Evolutionary conservation across 2,113 vertebrate species (phyloP).

Genomic region (Hystrix cristata): DNA sequence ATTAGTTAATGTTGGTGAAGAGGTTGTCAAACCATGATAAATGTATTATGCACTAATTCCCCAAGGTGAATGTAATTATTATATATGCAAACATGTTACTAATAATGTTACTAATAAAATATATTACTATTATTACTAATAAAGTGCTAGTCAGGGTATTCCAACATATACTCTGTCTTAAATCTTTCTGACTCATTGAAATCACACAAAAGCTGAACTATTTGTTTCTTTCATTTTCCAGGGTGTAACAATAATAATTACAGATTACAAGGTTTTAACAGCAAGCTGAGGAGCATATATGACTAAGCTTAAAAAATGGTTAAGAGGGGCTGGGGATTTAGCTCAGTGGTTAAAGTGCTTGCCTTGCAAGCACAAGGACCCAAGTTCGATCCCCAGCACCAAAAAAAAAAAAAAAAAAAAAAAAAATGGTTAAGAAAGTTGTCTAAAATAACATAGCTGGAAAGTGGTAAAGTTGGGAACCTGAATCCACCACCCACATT

Average conservation of each 20-base stretch:
- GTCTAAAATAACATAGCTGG: background rate
- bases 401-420: no score
- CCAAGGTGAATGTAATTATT: background rate
- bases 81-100: background rate
- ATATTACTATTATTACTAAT: background rate
- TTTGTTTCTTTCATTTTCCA: background rate
- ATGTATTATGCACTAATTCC: background rate
- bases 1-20: background rate
- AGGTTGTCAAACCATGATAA: background rate
- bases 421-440: background rate
- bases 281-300: background rate
- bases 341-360: no score
- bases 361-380: no score
- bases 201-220: slow-evolving; percentile 41
- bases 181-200: background rate
- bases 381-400: no score
- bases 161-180: background rate
- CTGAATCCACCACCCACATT: background rate
- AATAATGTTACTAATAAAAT: no score
- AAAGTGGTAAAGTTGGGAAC: background rate
- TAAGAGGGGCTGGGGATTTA: no score
- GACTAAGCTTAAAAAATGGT: background rate
- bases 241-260: background rate
- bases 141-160: background rate
- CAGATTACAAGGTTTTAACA: background rate